A percentile compares a stretch with the other conserved stretches of the same genome.
Evolutionary conservation across 2,797 vertebrate species (phyloP).

Genomic region (Bradypodion pumilum): DNA sequence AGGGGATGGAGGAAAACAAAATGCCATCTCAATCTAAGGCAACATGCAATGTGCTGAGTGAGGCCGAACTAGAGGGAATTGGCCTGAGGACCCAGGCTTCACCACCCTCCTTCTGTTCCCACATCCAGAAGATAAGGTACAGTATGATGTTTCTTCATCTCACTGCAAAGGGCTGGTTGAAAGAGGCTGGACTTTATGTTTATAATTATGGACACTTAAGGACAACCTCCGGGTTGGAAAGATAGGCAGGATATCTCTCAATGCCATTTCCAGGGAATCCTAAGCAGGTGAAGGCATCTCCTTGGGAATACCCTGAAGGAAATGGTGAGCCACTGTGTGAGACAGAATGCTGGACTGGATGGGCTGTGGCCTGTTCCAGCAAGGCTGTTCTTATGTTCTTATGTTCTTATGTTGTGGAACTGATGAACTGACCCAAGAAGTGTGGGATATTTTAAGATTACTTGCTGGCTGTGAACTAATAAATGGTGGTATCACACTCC

Average conservation of each 20-base stretch:
- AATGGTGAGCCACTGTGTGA: too few species aligned
- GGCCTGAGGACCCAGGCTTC: constrained; percentile 71
- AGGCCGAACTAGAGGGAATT: constrained; percentile 84
- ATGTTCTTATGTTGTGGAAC: neutral
- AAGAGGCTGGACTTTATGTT: neutral
- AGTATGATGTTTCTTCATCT: constrained; percentile 10
- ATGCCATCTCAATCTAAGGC: constrained; percentile 56
- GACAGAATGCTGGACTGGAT: too few species aligned
- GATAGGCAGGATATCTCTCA: too few species aligned
- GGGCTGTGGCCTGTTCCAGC: too few species aligned
- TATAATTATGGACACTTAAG: too few species aligned
- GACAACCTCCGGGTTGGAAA: too few species aligned
- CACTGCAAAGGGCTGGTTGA: neutral
- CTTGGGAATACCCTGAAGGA: too few species aligned
- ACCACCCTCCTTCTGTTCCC: constrained; percentile 50
- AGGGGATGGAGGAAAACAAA: constrained; percentile 49
- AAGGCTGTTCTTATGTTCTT: too few species aligned
- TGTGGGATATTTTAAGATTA: neutral
- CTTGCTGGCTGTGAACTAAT: neutral
- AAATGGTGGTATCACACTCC: neutral
- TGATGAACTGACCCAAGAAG: neutral
- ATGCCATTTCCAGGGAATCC: too few species aligned
- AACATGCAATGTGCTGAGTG: constrained; percentile 81
- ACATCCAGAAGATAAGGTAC: constrained; percentile 55
- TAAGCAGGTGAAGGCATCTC: too few species aligned